phyloP scores from a whole-genome alignment of 2,113 vertebrate species.

The Myanophis thanlyinensis region DNA sequence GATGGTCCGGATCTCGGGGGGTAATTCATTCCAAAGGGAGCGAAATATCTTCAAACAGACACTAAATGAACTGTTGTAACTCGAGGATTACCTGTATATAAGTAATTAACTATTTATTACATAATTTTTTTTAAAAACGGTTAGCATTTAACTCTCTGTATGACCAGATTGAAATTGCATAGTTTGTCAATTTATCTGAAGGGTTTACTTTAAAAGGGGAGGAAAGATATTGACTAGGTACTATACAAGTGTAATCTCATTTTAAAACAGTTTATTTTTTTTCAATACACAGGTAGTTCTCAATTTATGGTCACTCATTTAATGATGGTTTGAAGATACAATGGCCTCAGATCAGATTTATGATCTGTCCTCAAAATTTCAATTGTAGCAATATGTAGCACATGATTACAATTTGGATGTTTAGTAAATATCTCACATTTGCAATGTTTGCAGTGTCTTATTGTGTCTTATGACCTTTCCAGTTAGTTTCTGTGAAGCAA shows the following conservation, averaged over 20 bases:
- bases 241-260: slow-evolving; percentile 16
- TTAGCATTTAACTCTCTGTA: neutral
- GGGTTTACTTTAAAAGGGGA: neutral
- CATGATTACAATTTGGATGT: neutral
- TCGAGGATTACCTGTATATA: neutral
- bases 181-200: neutral
- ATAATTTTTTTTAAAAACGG: neutral
- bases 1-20: too few species aligned
- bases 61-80: too few species aligned
- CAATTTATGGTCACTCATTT: neutral
- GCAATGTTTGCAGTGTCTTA: neutral
- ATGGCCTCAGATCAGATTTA: neutral
- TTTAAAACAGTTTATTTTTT: slow-evolving; percentile 30
- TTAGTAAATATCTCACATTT: neutral
- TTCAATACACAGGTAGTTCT: neutral
- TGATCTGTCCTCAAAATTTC: neutral
- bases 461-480: neutral
- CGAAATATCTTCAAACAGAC: too few species aligned
- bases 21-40: too few species aligned
- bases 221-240: neutral
- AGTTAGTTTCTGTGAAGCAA: neutral
- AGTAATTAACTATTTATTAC: neutral
- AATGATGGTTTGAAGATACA: neutral
- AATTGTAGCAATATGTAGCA: neutral
- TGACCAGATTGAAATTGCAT: neutral